These are phyloP conservation scores for Scotopteryx bipunctaria DNA, from an alignment of 2,888 invertebrate species.

Conservation along the genomic window DNA sequence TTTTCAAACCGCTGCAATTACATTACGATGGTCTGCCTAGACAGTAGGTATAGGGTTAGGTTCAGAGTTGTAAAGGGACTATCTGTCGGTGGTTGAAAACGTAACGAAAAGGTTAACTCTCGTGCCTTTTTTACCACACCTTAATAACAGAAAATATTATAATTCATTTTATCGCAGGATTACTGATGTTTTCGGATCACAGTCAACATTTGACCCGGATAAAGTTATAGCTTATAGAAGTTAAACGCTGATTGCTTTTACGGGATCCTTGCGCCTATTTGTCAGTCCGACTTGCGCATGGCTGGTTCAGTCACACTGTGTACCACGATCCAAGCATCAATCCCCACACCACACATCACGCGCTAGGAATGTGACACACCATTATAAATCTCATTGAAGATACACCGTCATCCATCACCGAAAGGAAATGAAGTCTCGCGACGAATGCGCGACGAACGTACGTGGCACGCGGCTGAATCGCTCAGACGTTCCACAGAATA, in stretches of 20 bases:
- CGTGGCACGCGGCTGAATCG: slow-evolving; percentile 24
- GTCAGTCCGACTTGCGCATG: neutral
- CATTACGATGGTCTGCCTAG: slow-evolving; percentile 28
- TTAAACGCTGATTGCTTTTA: neutral
- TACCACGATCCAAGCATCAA: slow-evolving; percentile 21
- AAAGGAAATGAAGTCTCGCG: slow-evolving; percentile 76
- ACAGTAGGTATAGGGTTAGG: slow-evolving; percentile 3
- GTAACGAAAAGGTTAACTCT: no score
- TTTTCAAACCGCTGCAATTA: slow-evolving; percentile 34
- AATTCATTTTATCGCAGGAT: no score
- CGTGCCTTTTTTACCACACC: no score
- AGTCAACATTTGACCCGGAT: no score
- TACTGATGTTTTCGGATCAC: no score
- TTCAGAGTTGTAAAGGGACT: slow-evolving; percentile 2
- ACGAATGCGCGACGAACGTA: slow-evolving; percentile 34
- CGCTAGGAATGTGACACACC: slow-evolving; percentile 70
- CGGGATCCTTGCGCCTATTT: neutral
- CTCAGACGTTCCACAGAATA: slow-evolving; percentile 21
- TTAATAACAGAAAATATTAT: no score
- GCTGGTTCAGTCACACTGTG: slow-evolving; percentile 11
- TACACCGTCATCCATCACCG: slow-evolving; percentile 76
- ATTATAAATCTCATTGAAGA: slow-evolving; percentile 82
- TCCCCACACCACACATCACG: slow-evolving; percentile 43
- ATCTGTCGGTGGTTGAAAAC: neutral
- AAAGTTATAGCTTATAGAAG: neutral